Conservation (phyloP, 2,888 invertebrate genomes). For the Balanococcus diminutus region DNA sequence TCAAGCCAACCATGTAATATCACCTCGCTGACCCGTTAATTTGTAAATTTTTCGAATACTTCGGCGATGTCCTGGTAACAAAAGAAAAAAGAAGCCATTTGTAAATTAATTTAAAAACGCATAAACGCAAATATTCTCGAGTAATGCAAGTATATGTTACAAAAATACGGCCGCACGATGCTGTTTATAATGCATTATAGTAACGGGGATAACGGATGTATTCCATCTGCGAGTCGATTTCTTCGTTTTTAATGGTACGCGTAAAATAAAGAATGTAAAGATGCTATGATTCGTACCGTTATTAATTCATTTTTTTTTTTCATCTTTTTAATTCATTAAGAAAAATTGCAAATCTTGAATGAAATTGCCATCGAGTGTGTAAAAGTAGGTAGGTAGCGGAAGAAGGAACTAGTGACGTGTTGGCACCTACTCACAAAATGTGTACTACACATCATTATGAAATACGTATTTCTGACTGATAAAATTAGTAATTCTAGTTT, state of each 20-base stretch:
- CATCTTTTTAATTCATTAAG: background rate
- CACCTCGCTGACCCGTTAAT: slow-evolving; percentile 30
- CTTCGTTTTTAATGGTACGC: slow-evolving; percentile 1
- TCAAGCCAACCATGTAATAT: slow-evolving; percentile 9
- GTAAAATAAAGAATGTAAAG: slow-evolving; percentile 7
- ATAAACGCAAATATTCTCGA: slow-evolving; percentile 15
- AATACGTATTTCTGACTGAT: no score
- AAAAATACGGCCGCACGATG: background rate
- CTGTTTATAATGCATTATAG: background rate
- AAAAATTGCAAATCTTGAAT: background rate
- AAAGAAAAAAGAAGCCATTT: slow-evolving; percentile 23
- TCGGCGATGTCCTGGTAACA: background rate
- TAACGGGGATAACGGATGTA: slow-evolving; percentile 34
- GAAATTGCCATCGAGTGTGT: background rate
- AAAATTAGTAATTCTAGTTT: no score
- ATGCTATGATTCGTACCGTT: slow-evolving; percentile 14
- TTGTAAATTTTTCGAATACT: slow-evolving; percentile 8
- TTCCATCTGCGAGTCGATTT: background rate
- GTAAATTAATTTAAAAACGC: slow-evolving; percentile 22
- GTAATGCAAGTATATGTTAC: background rate
- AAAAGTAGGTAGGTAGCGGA: background rate
- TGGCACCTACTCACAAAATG: no score
- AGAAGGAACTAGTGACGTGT: no score
- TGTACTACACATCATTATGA: no score
- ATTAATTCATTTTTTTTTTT: background rate